These are phyloP conservation scores for Mormyrops boulengeri DNA, from an alignment of 2,797 vertebrate species.

Conservation along the genomic window DNA sequence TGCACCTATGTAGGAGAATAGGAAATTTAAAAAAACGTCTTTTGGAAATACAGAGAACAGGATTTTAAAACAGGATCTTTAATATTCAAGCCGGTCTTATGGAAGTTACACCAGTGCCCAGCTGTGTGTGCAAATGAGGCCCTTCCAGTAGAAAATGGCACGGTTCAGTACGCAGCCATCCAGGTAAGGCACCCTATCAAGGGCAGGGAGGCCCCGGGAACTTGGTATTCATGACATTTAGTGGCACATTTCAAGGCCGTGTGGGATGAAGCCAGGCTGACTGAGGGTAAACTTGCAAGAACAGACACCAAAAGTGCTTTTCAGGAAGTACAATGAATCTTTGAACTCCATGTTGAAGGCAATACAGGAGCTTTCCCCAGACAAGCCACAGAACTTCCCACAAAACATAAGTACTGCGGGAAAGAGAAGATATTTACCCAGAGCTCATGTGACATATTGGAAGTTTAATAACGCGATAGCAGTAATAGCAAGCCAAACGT, in stretches of 20 bases:
- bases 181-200: slow-evolving; percentile 28
- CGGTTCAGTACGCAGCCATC: slow-evolving; percentile 16
- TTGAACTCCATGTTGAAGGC: background rate
- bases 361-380: slow-evolving; percentile 3
- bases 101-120: slow-evolving; percentile 27
- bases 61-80: slow-evolving; percentile 24
- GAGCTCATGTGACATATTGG: background rate
- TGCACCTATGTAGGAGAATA: background rate
- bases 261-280: background rate
- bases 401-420: background rate
- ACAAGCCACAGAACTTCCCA: background rate
- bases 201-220: background rate
- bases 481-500: slow-evolving; percentile 10
- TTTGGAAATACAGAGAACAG: slow-evolving; percentile 5
- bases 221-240: slow-evolving; percentile 20
- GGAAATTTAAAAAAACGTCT: background rate
- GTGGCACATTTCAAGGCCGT: slow-evolving; percentile 10
- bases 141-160: slow-evolving; percentile 3
- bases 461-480: background rate
- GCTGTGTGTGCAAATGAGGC: background rate
- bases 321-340: background rate
- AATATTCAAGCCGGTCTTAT: slow-evolving; percentile 20
- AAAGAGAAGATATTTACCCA: background rate
- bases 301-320: background rate
- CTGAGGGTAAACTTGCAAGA: slow-evolving; percentile 13